These are phyloP conservation scores for Eristalis intricaria DNA, from an alignment of 2,888 invertebrate genomes.

Conservation along the genomic window DNA sequence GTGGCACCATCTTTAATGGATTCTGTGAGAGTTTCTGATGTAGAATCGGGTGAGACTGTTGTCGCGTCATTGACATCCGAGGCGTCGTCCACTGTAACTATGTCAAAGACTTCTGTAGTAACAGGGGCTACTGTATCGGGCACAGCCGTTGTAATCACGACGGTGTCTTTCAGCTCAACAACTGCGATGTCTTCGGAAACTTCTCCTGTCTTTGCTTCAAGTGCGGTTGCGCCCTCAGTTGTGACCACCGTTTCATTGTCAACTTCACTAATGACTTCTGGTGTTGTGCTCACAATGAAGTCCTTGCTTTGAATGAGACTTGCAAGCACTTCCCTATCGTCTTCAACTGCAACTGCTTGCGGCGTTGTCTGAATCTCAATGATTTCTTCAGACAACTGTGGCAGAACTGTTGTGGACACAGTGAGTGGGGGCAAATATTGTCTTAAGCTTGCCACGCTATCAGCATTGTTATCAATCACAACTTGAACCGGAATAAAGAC, in stretches of 20 bases:
- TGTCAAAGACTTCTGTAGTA: not conserved
- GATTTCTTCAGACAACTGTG: not conserved
- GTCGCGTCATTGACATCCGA: no score
- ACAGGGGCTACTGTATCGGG: not conserved
- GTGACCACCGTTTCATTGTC: not conserved
- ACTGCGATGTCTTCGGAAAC: not conserved
- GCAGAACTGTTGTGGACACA: not conserved
- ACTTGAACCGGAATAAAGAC: not conserved
- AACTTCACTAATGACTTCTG: not conserved
- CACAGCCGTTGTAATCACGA: not conserved
- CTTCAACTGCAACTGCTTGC: no score
- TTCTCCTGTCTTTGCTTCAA: no score
- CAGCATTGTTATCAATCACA: not conserved
- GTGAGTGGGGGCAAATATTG: conserved; percentile 1
- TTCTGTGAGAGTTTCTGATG: no score
- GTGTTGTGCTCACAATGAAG: not conserved
- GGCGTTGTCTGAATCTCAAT: not conserved
- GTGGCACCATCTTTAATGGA: no score
- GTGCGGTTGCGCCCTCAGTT: no score
- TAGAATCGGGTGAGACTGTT: no score
- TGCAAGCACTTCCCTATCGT: no score
- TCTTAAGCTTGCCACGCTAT: not conserved
- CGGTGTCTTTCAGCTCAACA: not conserved
- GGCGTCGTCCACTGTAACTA: not conserved
- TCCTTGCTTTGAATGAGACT: not conserved